Conservation (phyloP, 1,140 invertebrate species). For the Drosophila ohnishii region DNA sequence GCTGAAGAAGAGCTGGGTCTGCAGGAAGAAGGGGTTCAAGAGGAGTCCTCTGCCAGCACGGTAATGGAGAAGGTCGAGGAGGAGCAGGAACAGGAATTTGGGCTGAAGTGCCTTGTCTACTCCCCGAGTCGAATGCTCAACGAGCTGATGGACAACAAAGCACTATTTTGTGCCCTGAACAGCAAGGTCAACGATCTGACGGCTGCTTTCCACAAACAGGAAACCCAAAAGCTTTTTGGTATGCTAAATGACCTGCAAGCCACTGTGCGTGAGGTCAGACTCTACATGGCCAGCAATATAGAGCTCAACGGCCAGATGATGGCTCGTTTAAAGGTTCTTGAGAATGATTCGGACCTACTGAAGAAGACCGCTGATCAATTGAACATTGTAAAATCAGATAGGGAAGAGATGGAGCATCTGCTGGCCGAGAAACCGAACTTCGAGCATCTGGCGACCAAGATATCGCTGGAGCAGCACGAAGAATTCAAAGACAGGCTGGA, state of each 20-base stretch:
- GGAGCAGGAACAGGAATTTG: conserved; percentile 31
- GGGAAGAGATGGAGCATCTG: conserved; percentile 87
- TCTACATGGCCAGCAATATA: conserved; percentile 12
- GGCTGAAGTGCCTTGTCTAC: conserved; percentile 64
- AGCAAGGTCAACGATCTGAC: conserved; percentile 73
- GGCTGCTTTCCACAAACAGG: conserved; percentile 63
- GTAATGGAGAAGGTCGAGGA: conserved; percentile 40
- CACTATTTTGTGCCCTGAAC: conserved; percentile 64
- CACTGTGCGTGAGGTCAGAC: conserved; percentile 48
- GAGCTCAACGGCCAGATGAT: conserved; percentile 37
- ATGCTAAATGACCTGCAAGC: conserved; percentile 61
- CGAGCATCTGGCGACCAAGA: conserved; percentile 86
- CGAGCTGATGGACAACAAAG: conserved; percentile 66
- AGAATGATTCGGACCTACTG: conserved; percentile 19
- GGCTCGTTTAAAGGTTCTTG: conserved; percentile 15
- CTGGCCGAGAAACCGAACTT: conserved; percentile 89
- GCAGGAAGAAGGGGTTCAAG: conserved; percentile 23
- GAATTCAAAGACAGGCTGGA: conserved; percentile 86
- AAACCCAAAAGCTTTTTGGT: conserved; percentile 53
- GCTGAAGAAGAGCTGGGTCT: conserved; percentile 22
- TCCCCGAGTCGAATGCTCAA: conserved; percentile 60
- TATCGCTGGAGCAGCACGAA: conserved; percentile 88
- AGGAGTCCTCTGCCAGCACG: conserved; percentile 11
- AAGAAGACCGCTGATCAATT: conserved; percentile 56
- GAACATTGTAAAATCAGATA: conserved; percentile 84